Evolutionary conservation across 2,113 vertebrate genomes (phyloP).

Genomic region (Tinamus guttatus): DNA sequence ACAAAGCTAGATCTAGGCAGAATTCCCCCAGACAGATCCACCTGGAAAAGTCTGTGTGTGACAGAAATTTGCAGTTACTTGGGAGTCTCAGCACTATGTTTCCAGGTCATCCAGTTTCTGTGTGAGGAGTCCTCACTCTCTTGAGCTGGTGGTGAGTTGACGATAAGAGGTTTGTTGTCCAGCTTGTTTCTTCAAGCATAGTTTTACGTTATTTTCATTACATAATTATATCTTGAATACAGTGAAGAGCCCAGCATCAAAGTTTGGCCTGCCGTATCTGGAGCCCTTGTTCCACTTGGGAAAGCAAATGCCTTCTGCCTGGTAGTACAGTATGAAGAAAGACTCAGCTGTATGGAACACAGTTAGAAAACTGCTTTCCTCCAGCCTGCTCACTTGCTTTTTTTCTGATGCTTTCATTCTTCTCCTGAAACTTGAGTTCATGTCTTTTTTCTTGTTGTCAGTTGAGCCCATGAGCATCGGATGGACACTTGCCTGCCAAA

Average conservation of each 20-base stretch:
- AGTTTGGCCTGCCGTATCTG: neutral
- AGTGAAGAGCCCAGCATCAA: neutral
- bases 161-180: neutral
- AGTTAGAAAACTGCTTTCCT: neutral
- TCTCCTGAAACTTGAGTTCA: neutral
- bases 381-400: neutral
- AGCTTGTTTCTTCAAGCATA: neutral
- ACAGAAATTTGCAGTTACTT: neutral
- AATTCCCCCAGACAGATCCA: neutral
- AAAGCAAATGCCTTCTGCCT: neutral
- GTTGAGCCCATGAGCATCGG: neutral
- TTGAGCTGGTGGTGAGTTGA: neutral
- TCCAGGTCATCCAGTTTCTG: neutral
- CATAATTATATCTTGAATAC: neutral
- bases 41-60: neutral
- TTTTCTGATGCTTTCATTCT: neutral
- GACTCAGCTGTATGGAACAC: neutral
- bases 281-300: neutral
- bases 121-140: neutral
- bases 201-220: neutral
- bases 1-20: neutral
- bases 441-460: neutral
- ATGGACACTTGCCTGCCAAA: neutral
- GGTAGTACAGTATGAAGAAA: rapidly evolving
- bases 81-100: neutral